Percentiles rank a stretch among this genome's conserved stretches.
Conservation (phyloP, 2,888 invertebrate genomes). For the Megaustenia siamemsis region DNA sequence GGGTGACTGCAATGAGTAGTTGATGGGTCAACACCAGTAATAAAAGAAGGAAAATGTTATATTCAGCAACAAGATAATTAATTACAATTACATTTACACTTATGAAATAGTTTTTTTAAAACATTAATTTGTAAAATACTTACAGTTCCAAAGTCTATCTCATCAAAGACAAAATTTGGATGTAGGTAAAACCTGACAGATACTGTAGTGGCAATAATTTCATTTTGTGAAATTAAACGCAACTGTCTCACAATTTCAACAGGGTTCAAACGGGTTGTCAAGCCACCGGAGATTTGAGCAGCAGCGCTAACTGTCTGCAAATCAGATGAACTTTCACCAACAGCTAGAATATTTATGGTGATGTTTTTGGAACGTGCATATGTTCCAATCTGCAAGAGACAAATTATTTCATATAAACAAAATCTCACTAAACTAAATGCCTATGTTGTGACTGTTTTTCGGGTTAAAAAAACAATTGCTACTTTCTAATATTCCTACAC, state of each 20-base stretch:
- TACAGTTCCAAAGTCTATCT: slow-evolving; percentile 65
- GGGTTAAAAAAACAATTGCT: too few species aligned
- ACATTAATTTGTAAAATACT: too few species aligned
- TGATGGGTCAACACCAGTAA: too few species aligned
- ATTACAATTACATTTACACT: too few species aligned
- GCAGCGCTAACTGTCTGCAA: slow-evolving; percentile 66
- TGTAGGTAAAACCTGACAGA: slow-evolving; percentile 70
- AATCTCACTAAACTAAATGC: too few species aligned
- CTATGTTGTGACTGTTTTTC: too few species aligned
- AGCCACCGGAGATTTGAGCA: slow-evolving; percentile 70
- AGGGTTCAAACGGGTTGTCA: slow-evolving; percentile 72
- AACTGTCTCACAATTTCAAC: slow-evolving; percentile 75
- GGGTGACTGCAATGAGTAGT: too few species aligned
- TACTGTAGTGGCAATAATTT: slow-evolving; percentile 72
- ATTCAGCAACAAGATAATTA: too few species aligned
- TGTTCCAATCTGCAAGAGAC: slow-evolving; percentile 74
- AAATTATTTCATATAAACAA: too few species aligned
- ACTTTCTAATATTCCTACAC: too few species aligned
- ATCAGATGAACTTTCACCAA: slow-evolving; percentile 68
- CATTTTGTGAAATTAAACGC: slow-evolving; percentile 73
- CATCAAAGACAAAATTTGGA: slow-evolving; percentile 71
- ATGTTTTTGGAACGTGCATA: slow-evolving; percentile 70
- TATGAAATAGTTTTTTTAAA: too few species aligned
- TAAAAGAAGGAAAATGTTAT: too few species aligned
- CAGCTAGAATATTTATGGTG: slow-evolving; percentile 70